Percentiles rank a stretch among this genome's conserved stretches.
phyloP scores from a whole-genome alignment of 2,888 invertebrate species.

The Ptilodon capucinus region DNA sequence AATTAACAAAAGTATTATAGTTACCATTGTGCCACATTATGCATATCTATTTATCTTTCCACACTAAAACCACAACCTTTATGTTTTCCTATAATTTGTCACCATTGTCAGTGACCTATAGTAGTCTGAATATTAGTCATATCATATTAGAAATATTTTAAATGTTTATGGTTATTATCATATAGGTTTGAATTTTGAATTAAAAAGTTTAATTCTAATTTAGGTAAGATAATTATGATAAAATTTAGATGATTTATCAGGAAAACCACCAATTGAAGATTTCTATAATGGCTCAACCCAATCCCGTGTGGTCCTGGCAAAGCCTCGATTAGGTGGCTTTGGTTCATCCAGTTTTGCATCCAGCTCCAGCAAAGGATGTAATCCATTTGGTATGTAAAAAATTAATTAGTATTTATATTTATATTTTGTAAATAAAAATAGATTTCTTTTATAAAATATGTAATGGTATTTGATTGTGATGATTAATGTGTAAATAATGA shows the following conservation, averaged over 20 bases:
- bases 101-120: background rate
- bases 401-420: background rate
- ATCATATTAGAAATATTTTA: background rate
- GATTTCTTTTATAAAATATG: too few species aligned
- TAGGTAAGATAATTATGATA: background rate
- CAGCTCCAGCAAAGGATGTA: slow-evolving; percentile 63
- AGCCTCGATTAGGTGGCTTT: slow-evolving; percentile 72
- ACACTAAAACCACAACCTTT: too few species aligned
- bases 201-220: background rate
- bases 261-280: slow-evolving; percentile 64
- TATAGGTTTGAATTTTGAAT: background rate
- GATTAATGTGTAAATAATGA: too few species aligned
- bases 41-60: too few species aligned
- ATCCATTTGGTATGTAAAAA: slow-evolving; percentile 60
- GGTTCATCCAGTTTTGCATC: slow-evolving; percentile 65
- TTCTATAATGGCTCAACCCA: slow-evolving; percentile 68
- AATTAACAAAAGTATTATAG: too few species aligned
- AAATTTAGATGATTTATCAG: slow-evolving; percentile 35
- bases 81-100: too few species aligned
- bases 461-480: too few species aligned
- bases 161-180: background rate
- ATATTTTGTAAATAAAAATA: too few species aligned
- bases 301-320: slow-evolving; percentile 70
- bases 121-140: background rate
- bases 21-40: too few species aligned